phyloP scores from a whole-genome alignment of 2,888 invertebrate species.

The Metellina segmentata region DNA sequence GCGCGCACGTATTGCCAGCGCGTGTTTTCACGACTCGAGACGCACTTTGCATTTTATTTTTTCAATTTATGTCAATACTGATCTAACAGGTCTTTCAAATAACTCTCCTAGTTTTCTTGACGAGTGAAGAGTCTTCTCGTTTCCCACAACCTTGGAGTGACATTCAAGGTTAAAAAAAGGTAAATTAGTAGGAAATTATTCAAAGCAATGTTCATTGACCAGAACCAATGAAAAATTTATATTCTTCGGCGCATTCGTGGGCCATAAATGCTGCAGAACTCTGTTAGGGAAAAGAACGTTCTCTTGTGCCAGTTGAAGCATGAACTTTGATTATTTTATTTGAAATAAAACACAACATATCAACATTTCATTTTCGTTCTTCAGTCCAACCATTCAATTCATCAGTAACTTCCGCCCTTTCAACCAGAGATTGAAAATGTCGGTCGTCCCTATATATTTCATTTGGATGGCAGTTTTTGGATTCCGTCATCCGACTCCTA shows the following conservation, averaged over 20 bases:
- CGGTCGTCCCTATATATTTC: too few species aligned
- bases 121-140: background rate
- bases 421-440: too few species aligned
- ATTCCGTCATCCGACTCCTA: too few species aligned
- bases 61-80: background rate
- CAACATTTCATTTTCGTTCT: too few species aligned
- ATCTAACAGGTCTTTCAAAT: background rate
- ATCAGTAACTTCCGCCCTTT: too few species aligned
- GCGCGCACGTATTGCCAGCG: background rate
- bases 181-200: constrained; percentile 19
- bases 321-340: too few species aligned
- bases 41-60: background rate
- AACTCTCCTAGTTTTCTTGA: background rate
- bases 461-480: too few species aligned
- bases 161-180: background rate
- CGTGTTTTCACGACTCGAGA: background rate
- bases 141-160: constrained; percentile 13
- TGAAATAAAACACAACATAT: too few species aligned
- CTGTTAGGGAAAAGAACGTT: too few species aligned
- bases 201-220: constrained; percentile 7
- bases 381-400: too few species aligned
- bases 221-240: background rate
- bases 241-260: background rate
- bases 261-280: background rate
- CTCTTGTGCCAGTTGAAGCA: too few species aligned